phyloP scores from a whole-genome alignment of 2,888 invertebrate genomes.

The Acanthosepion esculentum region DNA sequence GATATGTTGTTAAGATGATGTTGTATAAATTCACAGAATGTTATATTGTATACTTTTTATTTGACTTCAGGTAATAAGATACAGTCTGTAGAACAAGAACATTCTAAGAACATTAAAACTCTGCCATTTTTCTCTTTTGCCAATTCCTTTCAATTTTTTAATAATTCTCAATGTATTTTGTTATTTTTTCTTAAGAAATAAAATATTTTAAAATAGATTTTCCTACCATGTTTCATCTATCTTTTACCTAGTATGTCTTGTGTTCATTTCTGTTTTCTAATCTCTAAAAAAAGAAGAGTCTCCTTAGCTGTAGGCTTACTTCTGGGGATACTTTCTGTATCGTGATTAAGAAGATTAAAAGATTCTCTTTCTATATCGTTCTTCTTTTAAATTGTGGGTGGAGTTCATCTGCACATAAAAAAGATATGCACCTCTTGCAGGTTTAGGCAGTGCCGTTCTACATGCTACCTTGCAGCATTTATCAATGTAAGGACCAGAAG shows the following conservation, averaged over 20 bases:
- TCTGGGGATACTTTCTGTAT: not conserved
- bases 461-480: constrained; percentile 17
- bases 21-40: constrained; percentile 20
- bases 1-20: not conserved
- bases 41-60: not conserved
- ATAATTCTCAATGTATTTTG: not conserved
- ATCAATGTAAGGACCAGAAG: not conserved
- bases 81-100: not conserved
- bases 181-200: not conserved
- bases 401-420: not conserved
- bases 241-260: constrained; percentile 2
- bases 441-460: not conserved
- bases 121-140: not conserved
- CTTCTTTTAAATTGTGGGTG: not conserved
- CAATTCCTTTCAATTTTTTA: not conserved
- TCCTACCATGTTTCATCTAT: not conserved
- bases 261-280: not conserved
- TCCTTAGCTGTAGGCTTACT: not conserved
- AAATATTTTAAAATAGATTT: not conserved
- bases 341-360: not conserved
- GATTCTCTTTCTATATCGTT: not conserved
- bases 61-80: not conserved
- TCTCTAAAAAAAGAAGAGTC: not conserved
- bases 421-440: not conserved
- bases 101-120: not conserved